phyloP scores from a whole-genome alignment of 2,888 invertebrate species.

The Leucophenga maculata region DNA sequence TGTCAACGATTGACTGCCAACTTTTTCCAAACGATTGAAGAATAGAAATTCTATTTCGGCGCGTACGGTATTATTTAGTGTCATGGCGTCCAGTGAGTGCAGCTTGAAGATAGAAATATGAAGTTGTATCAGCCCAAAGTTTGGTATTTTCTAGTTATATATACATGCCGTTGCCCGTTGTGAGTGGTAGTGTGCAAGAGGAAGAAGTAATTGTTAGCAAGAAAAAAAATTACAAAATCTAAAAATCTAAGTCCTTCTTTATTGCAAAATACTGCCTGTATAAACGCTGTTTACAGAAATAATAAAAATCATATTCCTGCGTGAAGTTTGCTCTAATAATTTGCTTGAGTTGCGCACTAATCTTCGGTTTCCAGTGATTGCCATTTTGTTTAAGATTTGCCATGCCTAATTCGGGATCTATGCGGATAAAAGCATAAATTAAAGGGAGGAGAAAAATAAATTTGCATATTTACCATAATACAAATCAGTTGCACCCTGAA shows the following conservation, averaged over 20 bases:
- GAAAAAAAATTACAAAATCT: background rate
- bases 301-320: constrained; percentile 55
- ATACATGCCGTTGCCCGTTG: background rate
- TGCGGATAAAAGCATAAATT: background rate
- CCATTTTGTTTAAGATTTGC: constrained; percentile 42
- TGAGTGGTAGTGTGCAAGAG: constrained; percentile 14
- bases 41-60: constrained; percentile 79
- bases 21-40: constrained; percentile 93
- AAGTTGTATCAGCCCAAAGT: background rate
- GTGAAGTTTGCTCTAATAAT: constrained; percentile 49
- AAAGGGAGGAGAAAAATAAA: background rate
- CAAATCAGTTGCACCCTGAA: constrained; percentile 80
- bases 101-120: constrained; percentile 48
- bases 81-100: constrained; percentile 42
- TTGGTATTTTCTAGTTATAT: background rate
- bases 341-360: constrained; percentile 46
- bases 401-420: constrained; percentile 38
- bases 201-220: background rate
- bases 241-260: constrained; percentile 26
- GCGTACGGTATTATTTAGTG: constrained; percentile 62
- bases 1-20: constrained; percentile 91
- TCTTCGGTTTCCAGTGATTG: constrained; percentile 57
- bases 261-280: constrained; percentile 53
- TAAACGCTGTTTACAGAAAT: constrained; percentile 54
- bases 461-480: constrained; percentile 80